These are phyloP conservation scores for Vanessa atalanta DNA, from an alignment of 1,140 invertebrate genomes.

Conservation along the genomic window DNA sequence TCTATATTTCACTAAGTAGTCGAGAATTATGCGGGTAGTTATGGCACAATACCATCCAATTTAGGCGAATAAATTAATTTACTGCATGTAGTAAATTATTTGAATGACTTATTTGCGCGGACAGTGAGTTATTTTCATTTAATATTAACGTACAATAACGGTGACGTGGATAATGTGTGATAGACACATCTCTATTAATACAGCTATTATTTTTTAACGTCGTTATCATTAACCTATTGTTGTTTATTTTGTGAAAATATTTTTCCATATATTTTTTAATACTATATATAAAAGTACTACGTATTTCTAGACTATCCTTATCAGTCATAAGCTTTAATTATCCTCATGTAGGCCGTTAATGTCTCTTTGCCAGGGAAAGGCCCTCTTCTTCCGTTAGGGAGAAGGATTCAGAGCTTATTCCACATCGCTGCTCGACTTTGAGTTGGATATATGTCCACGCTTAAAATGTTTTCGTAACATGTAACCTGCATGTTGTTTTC, in stretches of 20 bases:
- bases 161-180: not conserved
- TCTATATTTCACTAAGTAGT: slow-evolving; percentile 19
- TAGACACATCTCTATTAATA: not conserved
- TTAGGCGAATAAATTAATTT: slow-evolving; percentile 18
- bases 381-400: too few relatives aligned
- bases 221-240: not conserved
- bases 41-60: slow-evolving; percentile 23
- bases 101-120: slow-evolving; percentile 1
- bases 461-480: too few relatives aligned
- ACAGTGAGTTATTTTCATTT: slow-evolving; percentile 2
- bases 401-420: too few relatives aligned
- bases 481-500: too few relatives aligned
- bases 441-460: too few relatives aligned
- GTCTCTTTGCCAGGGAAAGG: too few relatives aligned
- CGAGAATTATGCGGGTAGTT: slow-evolving; percentile 24
- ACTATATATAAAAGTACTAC: too few relatives aligned
- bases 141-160: not conserved
- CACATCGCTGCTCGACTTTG: too few relatives aligned
- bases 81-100: slow-evolving; percentile 13
- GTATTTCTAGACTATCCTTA: too few relatives aligned
- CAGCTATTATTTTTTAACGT: not conserved
- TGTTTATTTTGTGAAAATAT: not conserved
- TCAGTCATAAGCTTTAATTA: too few relatives aligned
- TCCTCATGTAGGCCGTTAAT: too few relatives aligned
- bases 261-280: too few relatives aligned